A percentile compares a stretch with the other conserved stretches of the same genome.
Evolutionary conservation across 2,113 vertebrate species (phyloP).

Genomic region (Rhadina sibilatrix): DNA sequence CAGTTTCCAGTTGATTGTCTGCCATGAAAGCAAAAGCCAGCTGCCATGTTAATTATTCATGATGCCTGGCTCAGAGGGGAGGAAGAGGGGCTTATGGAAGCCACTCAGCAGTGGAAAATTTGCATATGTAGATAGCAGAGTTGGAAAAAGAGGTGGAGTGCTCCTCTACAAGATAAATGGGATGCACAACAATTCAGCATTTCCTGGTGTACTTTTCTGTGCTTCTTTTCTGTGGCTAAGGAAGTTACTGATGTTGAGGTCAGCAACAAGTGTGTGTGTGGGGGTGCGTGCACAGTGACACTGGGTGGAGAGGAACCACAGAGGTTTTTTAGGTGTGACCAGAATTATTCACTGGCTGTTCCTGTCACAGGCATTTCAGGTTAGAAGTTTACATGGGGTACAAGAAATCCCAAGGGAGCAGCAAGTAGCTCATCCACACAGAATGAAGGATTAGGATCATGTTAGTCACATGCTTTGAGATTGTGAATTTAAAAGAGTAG

Average conservation of each 20-base stretch:
- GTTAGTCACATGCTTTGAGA: neutral
- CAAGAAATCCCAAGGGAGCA: neutral
- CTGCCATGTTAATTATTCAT: conserved; percentile 75
- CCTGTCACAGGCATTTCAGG: neutral
- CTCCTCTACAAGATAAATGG: neutral
- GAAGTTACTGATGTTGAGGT: neutral
- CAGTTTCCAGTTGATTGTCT: conserved; percentile 63
- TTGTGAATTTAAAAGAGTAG: neutral
- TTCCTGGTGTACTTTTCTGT: neutral
- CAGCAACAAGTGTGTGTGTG: neutral
- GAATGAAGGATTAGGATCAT: neutral
- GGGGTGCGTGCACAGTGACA: neutral
- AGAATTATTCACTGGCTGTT: neutral
- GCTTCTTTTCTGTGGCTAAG: neutral
- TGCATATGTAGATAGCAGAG: conserved; percentile 57
- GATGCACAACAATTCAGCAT: neutral
- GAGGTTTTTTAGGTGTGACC: neutral
- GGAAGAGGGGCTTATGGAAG: conserved; percentile 52
- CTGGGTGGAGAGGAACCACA: neutral
- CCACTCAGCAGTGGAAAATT: conserved; percentile 48
- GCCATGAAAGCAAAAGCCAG: conserved; percentile 73
- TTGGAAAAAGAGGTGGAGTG: conserved; percentile 32
- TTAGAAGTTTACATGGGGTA: neutral
- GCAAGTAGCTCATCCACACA: neutral
- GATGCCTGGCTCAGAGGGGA: conserved; percentile 54